Evolutionary conservation across 2,797 vertebrate species (phyloP), one percentile per base, ranked within the genome.

Genomic region (Petrocephalus sullivani): DNA sequence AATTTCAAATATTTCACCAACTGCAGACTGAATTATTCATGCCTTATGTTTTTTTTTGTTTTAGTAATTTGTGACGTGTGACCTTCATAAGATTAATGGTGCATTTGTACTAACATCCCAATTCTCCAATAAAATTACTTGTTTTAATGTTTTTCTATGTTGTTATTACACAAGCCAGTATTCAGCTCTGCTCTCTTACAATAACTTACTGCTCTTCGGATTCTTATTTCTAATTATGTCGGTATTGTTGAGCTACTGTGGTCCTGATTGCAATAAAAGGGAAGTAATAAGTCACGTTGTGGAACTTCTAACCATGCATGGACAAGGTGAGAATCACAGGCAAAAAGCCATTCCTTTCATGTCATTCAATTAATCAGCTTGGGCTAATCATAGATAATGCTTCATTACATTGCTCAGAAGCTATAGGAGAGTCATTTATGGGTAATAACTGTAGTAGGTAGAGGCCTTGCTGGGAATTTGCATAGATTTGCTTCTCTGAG

Each of bases 331-430:
- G 58, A 60, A 60, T n/a, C 12, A 60, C 19, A 88, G 12, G 7
- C 78, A 61, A 33, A 53, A 87, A n/a, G 12, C 67, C 16, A 23
- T 46, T 81, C 49, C 56, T 33, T 58, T 37, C 28, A 57, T 16
- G 14, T 84, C 14, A 82, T 84, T 90, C 71, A 60, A 33, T 86
- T 89, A 89, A 89, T 88, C 88, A 89, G 51, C 82, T 64, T 51
- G 54, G 21, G 33, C n/a, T 60, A 88, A 33, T 87, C 21, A 87
- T 86, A 90, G 85, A 87, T 86, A 89, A 85, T 86, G 89, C 89
- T 91, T 92, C 87, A 90, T 90, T 89, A 90, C 88, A 91, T 90
- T 88, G 71, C 88, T 90, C 90, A 91, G 88, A 89, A 87, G 91
- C 83, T 88, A 86, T 37, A 41, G 57, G 23, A 78, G 81, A 90